These are phyloP conservation scores for Xenopus petersii DNA, from an alignment of 2,797 vertebrate genomes.

Conservation along the genomic window DNA sequence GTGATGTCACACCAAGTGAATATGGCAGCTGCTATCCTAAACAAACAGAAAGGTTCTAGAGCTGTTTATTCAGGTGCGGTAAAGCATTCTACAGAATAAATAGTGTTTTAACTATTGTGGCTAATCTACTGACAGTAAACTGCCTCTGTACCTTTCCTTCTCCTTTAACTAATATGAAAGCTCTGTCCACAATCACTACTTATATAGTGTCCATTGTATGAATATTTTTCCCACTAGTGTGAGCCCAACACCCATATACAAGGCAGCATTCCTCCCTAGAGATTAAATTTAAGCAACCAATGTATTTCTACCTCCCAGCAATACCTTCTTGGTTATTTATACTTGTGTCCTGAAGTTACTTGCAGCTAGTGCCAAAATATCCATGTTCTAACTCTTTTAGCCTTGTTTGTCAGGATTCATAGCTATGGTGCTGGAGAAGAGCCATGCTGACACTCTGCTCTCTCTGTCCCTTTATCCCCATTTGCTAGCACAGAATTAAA, in stretches of 20 bases:
- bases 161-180: background rate
- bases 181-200: background rate
- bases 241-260: background rate
- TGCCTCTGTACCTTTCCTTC: no score
- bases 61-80: no score
- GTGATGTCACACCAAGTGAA: no score
- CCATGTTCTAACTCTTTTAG: constrained; percentile 16
- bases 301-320: background rate
- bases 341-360: constrained; percentile 20
- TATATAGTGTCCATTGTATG: background rate
- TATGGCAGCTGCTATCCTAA: no score
- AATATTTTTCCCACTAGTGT: background rate
- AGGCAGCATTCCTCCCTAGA: background rate
- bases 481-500: constrained; percentile 17
- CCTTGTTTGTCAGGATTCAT: constrained; percentile 20
- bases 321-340: constrained; percentile 5
- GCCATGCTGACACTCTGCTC: constrained; percentile 16
- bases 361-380: constrained; percentile 10
- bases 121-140: no score
- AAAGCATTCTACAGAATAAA: no score
- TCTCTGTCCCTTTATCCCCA: constrained; percentile 11
- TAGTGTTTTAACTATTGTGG: no score
- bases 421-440: constrained; percentile 12
- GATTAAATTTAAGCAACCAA: background rate
- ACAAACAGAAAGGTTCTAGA: no score